phyloP scores from a whole-genome alignment of 1,140 invertebrate genomes.

The Charaxes varanes region DNA sequence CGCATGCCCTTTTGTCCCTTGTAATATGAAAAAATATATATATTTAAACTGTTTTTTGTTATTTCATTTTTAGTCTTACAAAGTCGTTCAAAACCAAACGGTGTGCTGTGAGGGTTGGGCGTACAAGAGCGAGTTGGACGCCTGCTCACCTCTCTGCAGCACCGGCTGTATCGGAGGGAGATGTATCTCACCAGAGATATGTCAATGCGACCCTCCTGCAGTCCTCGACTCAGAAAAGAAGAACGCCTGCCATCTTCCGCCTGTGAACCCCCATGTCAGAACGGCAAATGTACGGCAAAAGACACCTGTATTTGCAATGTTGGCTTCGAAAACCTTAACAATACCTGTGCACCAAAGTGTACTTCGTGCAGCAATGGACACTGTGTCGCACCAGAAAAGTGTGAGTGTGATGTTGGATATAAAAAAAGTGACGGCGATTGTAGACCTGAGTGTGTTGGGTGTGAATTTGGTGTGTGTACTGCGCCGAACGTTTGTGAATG shows the following conservation, averaged over 20 bases:
- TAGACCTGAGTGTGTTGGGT: constrained; percentile 19
- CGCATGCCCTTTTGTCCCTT: too few species aligned
- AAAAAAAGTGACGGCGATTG: constrained; percentile 14
- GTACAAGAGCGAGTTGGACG: constrained; percentile 39
- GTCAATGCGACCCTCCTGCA: constrained; percentile 58
- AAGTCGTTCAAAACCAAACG: constrained; percentile 25
- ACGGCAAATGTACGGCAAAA: constrained; percentile 47
- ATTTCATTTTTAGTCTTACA: constrained; percentile 10
- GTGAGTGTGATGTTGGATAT: constrained; percentile 25
- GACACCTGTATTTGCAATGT: constrained; percentile 25
- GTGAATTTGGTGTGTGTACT: constrained; percentile 22
- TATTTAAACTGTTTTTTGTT: not conserved
- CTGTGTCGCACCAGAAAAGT: constrained; percentile 20
- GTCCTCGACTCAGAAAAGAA: constrained; percentile 26
- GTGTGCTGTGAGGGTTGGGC: constrained; percentile 37
- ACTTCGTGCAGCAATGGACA: constrained; percentile 60
- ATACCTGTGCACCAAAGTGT: constrained; percentile 61
- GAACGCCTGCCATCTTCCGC: constrained; percentile 55
- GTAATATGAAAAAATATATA: not conserved
- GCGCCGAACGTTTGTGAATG: constrained; percentile 18
- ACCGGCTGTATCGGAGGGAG: constrained; percentile 73
- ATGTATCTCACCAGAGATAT: constrained; percentile 75
- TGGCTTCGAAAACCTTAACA: constrained; percentile 23
- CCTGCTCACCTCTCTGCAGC: constrained; percentile 70
- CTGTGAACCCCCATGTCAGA: constrained; percentile 68